Conservation (phyloP, 1,140 invertebrate species). For the Drosophila kikkawai region DNA sequence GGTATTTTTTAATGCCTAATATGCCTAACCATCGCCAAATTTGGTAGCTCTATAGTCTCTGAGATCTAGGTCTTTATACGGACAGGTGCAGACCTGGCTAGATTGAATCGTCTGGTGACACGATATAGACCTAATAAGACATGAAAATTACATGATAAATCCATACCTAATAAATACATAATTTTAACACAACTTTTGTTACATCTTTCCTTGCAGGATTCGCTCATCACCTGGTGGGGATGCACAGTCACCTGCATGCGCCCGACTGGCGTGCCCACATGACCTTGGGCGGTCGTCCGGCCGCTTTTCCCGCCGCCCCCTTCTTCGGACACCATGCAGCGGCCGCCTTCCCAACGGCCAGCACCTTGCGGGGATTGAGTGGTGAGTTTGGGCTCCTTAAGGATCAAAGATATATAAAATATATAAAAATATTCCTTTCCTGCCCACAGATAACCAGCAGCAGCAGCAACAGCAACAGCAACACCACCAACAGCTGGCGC, state of each 20-base stretch:
- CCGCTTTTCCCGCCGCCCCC: slow-evolving; percentile 72
- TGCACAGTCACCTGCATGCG: slow-evolving; percentile 85
- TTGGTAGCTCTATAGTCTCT: too few species aligned
- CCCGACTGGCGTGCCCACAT: slow-evolving; percentile 88
- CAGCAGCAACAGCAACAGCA: slow-evolving; percentile 64
- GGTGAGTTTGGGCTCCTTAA: slow-evolving; percentile 32
- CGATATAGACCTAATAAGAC: neutral
- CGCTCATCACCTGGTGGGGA: slow-evolving; percentile 88
- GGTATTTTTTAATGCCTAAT: too few species aligned
- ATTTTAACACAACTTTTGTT: neutral
- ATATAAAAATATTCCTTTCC: neutral
- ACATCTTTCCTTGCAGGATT: slow-evolving; percentile 86
- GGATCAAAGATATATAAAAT: neutral
- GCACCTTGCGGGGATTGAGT: slow-evolving; percentile 73
- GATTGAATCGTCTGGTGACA: neutral
- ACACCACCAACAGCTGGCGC: slow-evolving; percentile 76
- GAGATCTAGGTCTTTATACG: neutral
- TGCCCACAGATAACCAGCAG: slow-evolving; percentile 64
- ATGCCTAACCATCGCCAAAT: too few species aligned
- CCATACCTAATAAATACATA: neutral
- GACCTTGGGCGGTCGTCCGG: slow-evolving; percentile 68
- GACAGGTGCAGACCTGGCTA: neutral
- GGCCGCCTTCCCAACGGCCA: slow-evolving; percentile 86
- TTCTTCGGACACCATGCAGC: slow-evolving; percentile 86
- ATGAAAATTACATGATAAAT: too few species aligned